phyloP scores from a whole-genome alignment of 92 coral and sea anemone genomes.

The Epizoanthus fatuus region DNA sequence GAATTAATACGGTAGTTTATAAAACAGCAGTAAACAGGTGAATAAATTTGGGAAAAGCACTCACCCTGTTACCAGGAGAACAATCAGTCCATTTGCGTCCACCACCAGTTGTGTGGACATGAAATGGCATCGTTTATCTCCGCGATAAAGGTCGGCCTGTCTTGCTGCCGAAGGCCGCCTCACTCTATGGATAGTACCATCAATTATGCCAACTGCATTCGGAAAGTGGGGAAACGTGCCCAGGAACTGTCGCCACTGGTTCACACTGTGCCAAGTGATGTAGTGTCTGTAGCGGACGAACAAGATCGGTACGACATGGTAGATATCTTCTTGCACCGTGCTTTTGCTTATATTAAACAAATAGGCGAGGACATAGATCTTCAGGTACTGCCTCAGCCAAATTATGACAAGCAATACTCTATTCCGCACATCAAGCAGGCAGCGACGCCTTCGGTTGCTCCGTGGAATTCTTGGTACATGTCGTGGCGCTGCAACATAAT shows the following conservation, averaged over 20 bases:
- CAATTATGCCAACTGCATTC: slow-evolving; percentile 51
- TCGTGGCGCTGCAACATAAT: slow-evolving; percentile 30
- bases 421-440: slow-evolving; percentile 55
- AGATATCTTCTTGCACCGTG: slow-evolving; percentile 55
- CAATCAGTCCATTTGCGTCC: slow-evolving; percentile 37
- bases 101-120: slow-evolving; percentile 56
- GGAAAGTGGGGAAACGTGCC: slow-evolving; percentile 30
- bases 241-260: slow-evolving; percentile 29
- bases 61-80: too few relatives aligned
- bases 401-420: slow-evolving; percentile 49
- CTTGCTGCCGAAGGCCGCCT: slow-evolving; percentile 31
- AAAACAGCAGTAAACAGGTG: too few relatives aligned
- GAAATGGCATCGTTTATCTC: slow-evolving; percentile 47
- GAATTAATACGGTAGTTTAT: too few relatives aligned
- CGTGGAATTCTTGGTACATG: slow-evolving; percentile 24
- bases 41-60: too few relatives aligned
- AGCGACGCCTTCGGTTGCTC: slow-evolving; percentile 27
- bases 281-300: background rate
- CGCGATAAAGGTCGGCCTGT: slow-evolving; percentile 53
- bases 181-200: slow-evolving; percentile 41
- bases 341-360: slow-evolving; percentile 51
- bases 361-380: slow-evolving; percentile 22
- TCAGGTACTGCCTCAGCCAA: slow-evolving; percentile 46
- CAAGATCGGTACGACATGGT: slow-evolving; percentile 16
- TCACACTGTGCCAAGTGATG: slow-evolving; percentile 47